phyloP scores from a whole-genome alignment of 2,113 vertebrate genomes.

The Pomatostomus ruficeps region DNA sequence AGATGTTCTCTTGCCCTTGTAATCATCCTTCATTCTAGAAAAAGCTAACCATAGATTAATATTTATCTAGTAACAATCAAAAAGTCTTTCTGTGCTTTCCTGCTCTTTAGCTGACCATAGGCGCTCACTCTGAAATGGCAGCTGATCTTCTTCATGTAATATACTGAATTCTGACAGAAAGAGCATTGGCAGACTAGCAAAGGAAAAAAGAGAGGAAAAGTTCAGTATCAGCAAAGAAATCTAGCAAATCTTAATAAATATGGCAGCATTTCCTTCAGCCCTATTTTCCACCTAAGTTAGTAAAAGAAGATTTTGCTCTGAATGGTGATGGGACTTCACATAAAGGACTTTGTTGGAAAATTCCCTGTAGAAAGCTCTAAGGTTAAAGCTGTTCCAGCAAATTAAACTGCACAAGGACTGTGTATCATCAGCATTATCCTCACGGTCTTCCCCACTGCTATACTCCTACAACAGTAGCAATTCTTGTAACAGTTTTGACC shows the following conservation, averaged over 20 bases:
- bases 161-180: neutral
- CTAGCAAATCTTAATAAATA: neutral
- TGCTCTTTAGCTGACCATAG: neutral
- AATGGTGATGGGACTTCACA: neutral
- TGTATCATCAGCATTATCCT: fast-evolving
- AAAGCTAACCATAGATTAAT: neutral
- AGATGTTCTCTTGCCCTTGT: neutral
- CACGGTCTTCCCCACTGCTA: neutral
- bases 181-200: fast-evolving
- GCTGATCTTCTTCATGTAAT: fast-evolving
- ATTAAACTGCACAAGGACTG: neutral
- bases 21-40: neutral
- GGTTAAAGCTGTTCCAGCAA: neutral
- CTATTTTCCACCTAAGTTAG: neutral
- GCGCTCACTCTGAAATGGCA: fast-evolving
- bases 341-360: neutral
- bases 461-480: neutral
- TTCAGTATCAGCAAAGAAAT: neutral
- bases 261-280: neutral
- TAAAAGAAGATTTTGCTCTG: neutral
- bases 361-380: neutral
- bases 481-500: neutral
- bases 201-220: neutral
- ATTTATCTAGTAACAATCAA: neutral
- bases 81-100: neutral